Base-by-base conservation (phyloP, 2,888 invertebrate species). In the Drosophila flavopinicola region DNA sequence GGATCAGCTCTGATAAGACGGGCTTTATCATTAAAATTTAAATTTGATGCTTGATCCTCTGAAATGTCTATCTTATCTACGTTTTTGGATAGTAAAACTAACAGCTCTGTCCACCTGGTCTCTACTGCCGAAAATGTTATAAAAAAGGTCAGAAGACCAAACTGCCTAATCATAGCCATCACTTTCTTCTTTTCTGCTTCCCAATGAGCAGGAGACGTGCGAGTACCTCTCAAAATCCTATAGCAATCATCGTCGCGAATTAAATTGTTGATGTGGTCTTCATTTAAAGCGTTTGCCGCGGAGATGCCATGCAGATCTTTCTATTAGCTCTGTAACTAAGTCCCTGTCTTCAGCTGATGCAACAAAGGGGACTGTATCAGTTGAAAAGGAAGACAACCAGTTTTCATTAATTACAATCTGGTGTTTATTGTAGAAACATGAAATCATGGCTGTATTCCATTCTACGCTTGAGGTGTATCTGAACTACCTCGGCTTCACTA, bases 401-500 rank as follows among this genome's bases (percentile, higher is more conserved):
- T n/a, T n/a, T n/a, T n/a, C n/a, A n/a, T n/a, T n/a, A n/a, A n/a
- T 4, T 3, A 20, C 20, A 20, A 20, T 20, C 2, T 20, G 20
- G 20, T 20, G 20, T 20, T 44, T 44, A 4, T 15, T 25, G 38
- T 56, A 47, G 1, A 47, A 25, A 3, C 45, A 54, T 30, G 25
- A 39, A 33, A 56, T 59, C 44, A 44, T 52, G 58, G 27, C 10
- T 44, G 25, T 45, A 59, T 51, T 45, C 58, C 37, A 59, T 51
- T 23, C 30, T 47, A 39, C 53, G 53, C n/a, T 29, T 37, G 29
- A 49, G 13, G 44, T 44, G 29, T 10, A 53, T 11, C 29, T 44
- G 37, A 7, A 53, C 20, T 7, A 53, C 53, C 25, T 53, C 42
- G 1, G 52, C 35, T 27, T 42, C 35, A 32, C 35, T 25, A 9